Percentiles rank a stretch among this genome's conserved stretches.
Evolutionary conservation across 2,113 vertebrate species (phyloP).

Genomic region (Lonchura striata): DNA sequence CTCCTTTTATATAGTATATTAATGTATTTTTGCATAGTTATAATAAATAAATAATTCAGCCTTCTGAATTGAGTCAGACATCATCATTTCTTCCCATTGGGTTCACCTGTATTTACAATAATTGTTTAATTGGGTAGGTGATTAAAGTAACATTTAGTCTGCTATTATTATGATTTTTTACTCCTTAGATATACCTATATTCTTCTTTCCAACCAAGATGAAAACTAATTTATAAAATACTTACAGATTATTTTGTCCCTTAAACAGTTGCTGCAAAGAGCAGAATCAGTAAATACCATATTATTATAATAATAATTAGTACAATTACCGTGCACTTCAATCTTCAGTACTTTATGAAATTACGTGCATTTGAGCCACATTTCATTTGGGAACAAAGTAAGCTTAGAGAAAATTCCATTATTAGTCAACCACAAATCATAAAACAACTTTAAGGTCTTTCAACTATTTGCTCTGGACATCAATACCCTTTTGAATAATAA

Average conservation of each 20-base stretch:
- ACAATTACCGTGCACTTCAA: neutral
- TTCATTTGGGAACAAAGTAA: neutral
- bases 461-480: neutral
- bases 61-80: too few relatives aligned
- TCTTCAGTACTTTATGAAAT: neutral
- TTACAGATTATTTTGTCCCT: neutral
- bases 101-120: too few relatives aligned
- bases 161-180: neutral
- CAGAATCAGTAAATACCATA: neutral
- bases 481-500: neutral
- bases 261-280: neutral
- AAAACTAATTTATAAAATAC: neutral
- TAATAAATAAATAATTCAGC: too few relatives aligned
- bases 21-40: too few relatives aligned
- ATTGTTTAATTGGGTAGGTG: neutral
- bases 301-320: neutral
- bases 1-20: too few relatives aligned
- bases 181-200: neutral
- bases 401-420: neutral
- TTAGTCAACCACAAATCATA: neutral
- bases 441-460: neutral
- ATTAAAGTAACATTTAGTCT: neutral
- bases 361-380: neutral
- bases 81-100: too few relatives aligned
- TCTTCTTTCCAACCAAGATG: neutral